Conservation (phyloP, 2,113 vertebrate genomes). For the Psilopogon haemacephalus region DNA sequence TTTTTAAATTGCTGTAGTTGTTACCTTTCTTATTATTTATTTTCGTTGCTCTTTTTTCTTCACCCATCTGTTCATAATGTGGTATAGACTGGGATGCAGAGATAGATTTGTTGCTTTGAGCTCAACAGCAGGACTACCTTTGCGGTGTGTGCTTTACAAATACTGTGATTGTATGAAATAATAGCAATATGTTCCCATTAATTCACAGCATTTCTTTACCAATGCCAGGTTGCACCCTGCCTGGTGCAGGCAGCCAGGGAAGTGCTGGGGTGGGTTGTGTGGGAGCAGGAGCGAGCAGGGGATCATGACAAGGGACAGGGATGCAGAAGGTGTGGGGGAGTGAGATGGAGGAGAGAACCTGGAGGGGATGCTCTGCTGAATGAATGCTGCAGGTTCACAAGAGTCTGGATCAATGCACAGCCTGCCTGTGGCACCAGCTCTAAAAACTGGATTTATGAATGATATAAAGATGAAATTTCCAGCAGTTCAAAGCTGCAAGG, state of each 20-base stretch:
- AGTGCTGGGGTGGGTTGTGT: fast-evolving
- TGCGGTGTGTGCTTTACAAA: conserved; percentile 51
- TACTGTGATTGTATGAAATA: conserved; percentile 20
- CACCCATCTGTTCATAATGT: conserved; percentile 17
- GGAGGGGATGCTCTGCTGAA: neutral
- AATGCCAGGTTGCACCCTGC: neutral
- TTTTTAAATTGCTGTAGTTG: conserved; percentile 31
- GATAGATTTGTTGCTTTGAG: conserved; percentile 34
- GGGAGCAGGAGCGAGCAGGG: neutral
- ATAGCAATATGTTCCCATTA: conserved; percentile 29
- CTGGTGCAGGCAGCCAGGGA: neutral
- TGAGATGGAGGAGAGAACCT: neutral
- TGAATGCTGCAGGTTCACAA: neutral
- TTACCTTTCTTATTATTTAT: conserved; percentile 43
- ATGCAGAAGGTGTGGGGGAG: neutral
- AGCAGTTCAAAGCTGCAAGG: neutral
- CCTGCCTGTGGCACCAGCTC: neutral
- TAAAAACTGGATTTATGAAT: neutral
- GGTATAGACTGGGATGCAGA: neutral
- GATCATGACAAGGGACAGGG: neutral
- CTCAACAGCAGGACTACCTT: conserved; percentile 28
- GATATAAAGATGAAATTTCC: neutral
- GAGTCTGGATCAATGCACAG: neutral
- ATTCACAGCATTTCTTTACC: conserved; percentile 10
- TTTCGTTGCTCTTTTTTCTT: conserved; percentile 46